Evolutionary conservation across 2,888 invertebrate genomes (phyloP).

Genomic region (Malachius bipustulatus): DNA sequence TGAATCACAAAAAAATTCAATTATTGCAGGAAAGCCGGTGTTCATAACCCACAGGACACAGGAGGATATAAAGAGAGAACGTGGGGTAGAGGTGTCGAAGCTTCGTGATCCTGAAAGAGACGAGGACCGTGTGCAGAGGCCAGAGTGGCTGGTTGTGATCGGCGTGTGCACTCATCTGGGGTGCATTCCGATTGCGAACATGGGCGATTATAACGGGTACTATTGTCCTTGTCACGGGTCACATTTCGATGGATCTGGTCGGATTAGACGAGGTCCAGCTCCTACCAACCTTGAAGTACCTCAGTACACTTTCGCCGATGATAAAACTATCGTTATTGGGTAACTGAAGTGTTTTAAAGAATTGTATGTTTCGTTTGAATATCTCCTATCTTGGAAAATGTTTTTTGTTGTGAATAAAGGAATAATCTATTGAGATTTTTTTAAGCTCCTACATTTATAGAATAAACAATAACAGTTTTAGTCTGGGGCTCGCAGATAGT

Average conservation of each 20-base stretch:
- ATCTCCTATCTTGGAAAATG: too few relatives aligned
- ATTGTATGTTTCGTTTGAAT: too few relatives aligned
- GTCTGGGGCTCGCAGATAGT: too few relatives aligned
- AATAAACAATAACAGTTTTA: too few relatives aligned
- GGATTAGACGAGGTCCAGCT: constrained; percentile 65
- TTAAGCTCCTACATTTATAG: too few relatives aligned
- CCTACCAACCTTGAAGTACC: constrained; percentile 61
- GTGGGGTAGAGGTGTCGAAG: constrained; percentile 44
- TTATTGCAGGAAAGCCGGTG: constrained; percentile 50
- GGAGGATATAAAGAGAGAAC: constrained; percentile 52
- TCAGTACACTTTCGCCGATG: constrained; percentile 43
- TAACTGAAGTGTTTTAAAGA: too few relatives aligned
- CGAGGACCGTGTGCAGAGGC: constrained; percentile 47
- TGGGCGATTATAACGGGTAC: constrained; percentile 54
- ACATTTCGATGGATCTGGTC: constrained; percentile 65
- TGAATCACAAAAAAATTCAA: not conserved
- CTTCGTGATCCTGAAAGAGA: constrained; percentile 63
- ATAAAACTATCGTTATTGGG: constrained; percentile 45
- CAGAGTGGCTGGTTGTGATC: constrained; percentile 66
- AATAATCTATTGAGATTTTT: too few relatives aligned
- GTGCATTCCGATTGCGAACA: constrained; percentile 66
- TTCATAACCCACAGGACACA: constrained; percentile 60
- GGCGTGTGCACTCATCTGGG: constrained; percentile 77
- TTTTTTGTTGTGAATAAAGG: too few relatives aligned
- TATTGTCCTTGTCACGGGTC: constrained; percentile 80